Percentiles rank a stretch among this genome's conserved stretches.
Evolutionary conservation across 2,888 invertebrate genomes (phyloP).

Genomic region (Fabriciana adippe): DNA sequence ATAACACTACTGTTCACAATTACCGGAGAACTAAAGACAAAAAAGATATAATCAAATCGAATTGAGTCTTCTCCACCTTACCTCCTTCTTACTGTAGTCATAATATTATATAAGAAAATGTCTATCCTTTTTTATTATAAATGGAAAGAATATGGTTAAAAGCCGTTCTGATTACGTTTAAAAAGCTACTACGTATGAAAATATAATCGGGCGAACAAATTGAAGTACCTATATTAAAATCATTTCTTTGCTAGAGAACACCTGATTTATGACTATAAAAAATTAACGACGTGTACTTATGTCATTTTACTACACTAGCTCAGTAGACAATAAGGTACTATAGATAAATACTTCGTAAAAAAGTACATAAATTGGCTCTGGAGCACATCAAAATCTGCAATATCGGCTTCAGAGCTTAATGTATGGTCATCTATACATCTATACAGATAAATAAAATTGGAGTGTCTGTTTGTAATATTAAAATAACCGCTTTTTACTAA

Average conservation of each 20-base stretch:
- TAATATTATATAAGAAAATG: too few relatives aligned
- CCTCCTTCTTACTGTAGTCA: too few relatives aligned
- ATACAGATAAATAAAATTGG: too few relatives aligned
- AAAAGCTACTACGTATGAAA: not conserved
- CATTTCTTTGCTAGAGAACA: conserved; percentile 11
- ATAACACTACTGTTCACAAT: too few relatives aligned
- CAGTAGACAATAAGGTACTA: conserved; percentile 55
- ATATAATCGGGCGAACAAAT: not conserved
- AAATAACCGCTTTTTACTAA: too few relatives aligned
- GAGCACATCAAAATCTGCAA: conserved; percentile 14
- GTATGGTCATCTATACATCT: too few relatives aligned
- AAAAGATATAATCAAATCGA: too few relatives aligned
- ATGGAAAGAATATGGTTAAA: too few relatives aligned
- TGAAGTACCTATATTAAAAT: not conserved
- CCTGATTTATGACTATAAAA: conserved; percentile 59
- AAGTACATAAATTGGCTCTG: conserved; percentile 57
- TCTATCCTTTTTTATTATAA: too few relatives aligned
- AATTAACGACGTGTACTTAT: conserved; percentile 56
- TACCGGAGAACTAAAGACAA: too few relatives aligned
- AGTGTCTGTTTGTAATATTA: too few relatives aligned
- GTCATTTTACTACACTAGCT: conserved; percentile 61
- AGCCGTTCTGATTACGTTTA: not conserved
- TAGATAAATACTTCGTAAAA: conserved; percentile 49
- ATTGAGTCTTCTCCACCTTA: too few relatives aligned
- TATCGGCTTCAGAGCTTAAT: not conserved